Percentiles rank a stretch among this genome's conserved stretches.
These are phyloP conservation scores for Ascidia mentula DNA, from an alignment of 23 tunicate species.

Conservation along the genomic window DNA sequence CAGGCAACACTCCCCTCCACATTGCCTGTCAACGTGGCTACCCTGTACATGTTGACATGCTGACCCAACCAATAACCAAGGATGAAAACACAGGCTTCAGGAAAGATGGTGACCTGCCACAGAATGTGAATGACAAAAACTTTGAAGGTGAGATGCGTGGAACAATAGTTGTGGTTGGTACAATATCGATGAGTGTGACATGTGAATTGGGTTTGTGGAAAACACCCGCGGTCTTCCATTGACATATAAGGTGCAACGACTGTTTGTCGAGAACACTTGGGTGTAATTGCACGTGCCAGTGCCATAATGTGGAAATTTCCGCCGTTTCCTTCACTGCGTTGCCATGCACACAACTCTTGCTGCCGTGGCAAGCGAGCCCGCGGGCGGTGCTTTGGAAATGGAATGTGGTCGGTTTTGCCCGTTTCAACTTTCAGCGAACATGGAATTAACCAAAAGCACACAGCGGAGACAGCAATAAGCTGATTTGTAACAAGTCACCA, in stretches of 20 bases:
- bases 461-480: background rate
- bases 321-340: too few relatives aligned
- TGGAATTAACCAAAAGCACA: background rate
- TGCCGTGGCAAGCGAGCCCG: too few relatives aligned
- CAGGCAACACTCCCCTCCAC: slow-evolving; percentile 63
- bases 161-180: too few relatives aligned
- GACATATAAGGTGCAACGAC: too few relatives aligned
- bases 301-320: too few relatives aligned
- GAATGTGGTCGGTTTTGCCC: background rate
- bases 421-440: background rate
- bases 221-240: too few relatives aligned
- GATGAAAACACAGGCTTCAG: slow-evolving; percentile 57
- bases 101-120: slow-evolving; percentile 18
- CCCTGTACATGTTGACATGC: slow-evolving; percentile 50
- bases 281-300: too few relatives aligned
- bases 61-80: slow-evolving; percentile 32
- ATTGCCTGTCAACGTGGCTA: slow-evolving; percentile 62
- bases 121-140: slow-evolving; percentile 49
- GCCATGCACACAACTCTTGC: too few relatives aligned
- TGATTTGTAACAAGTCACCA: background rate
- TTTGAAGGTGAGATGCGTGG: slow-evolving; percentile 22
- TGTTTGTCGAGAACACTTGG: too few relatives aligned
- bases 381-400: background rate
- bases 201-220: too few relatives aligned
- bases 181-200: too few relatives aligned